Evolutionary conservation across 2,797 vertebrate species (phyloP).

Genomic region (Denticeps clupeoides): DNA sequence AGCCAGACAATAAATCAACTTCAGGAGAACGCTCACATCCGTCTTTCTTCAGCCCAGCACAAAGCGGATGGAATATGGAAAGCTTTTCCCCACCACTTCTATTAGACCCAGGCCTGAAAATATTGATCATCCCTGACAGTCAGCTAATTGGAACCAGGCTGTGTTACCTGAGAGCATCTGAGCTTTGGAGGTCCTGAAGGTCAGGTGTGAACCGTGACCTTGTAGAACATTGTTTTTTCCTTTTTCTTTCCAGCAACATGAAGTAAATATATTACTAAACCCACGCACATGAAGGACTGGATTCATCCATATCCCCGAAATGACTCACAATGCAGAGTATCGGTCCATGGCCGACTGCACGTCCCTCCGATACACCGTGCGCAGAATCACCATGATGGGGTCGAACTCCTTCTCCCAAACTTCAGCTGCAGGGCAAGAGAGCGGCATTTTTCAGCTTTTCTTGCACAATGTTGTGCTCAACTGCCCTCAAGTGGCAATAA

Average conservation of each 20-base stretch:
- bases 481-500: too few relatives aligned
- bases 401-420: slow-evolving; percentile 98
- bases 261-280: not conserved
- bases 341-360: slow-evolving; percentile 99
- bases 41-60: slow-evolving; percentile 28
- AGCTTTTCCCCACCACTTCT: slow-evolving; percentile 34
- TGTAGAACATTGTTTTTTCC: slow-evolving; percentile 9
- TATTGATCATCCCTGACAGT: slow-evolving; percentile 43
- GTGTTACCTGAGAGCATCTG: slow-evolving; percentile 14
- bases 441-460: too few relatives aligned
- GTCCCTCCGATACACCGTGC: slow-evolving; percentile 94
- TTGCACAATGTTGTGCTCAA: too few relatives aligned
- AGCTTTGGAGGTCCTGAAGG: slow-evolving; percentile 3
- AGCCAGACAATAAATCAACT: too few relatives aligned
- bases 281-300: not conserved
- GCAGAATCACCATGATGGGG: slow-evolving; percentile 95
- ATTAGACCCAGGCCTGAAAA: slow-evolving; percentile 36
- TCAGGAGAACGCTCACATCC: too few relatives aligned
- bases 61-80: slow-evolving; percentile 33
- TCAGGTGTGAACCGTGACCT: slow-evolving; percentile 10
- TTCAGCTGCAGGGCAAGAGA: slow-evolving; percentile 70
- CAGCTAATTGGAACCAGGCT: slow-evolving; percentile 45
- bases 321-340: slow-evolving; percentile 91
- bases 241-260: not conserved
- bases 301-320: not conserved